Conservation (phyloP, 2,888 invertebrate species). For the Mimumesa dahlbomi region DNA sequence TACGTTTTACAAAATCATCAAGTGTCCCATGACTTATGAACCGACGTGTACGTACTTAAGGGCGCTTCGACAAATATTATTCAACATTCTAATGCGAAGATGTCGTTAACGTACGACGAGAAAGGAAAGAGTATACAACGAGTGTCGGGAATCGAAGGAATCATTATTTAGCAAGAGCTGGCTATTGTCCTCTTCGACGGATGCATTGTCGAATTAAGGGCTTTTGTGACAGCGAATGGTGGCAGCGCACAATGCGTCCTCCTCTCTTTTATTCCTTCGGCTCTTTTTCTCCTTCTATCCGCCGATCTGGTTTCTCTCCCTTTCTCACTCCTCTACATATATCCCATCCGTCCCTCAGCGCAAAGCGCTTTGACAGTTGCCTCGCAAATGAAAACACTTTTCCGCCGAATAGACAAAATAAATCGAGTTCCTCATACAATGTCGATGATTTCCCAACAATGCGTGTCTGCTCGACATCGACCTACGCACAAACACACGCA, state of each 20-base stretch:
- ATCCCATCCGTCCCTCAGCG: conserved; percentile 16
- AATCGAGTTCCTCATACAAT: conserved; percentile 66
- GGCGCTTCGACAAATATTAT: conserved; percentile 53
- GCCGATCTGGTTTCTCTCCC: conserved; percentile 8
- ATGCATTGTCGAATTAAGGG: conserved; percentile 69
- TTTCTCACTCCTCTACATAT: conserved; percentile 1
- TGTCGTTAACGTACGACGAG: conserved; percentile 18
- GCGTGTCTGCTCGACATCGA: conserved; percentile 36
- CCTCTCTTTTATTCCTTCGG: conserved; percentile 12
- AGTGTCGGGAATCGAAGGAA: conserved; percentile 58
- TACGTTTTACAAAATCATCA: too few relatives aligned
- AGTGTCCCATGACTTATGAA: too few relatives aligned
- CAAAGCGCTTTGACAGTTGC: conserved; percentile 54
- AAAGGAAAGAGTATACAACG: conserved; percentile 22
- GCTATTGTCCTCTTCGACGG: conserved; percentile 59
- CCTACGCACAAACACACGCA: conserved; percentile 54
- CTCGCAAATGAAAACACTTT: conserved; percentile 70
- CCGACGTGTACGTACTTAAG: too few relatives aligned
- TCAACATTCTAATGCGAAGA: conserved; percentile 17
- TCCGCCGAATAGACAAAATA: conserved; percentile 72
- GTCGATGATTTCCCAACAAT: conserved; percentile 67
- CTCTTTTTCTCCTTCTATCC: not conserved
- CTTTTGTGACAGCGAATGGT: conserved; percentile 65
- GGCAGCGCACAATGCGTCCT: conserved; percentile 57
- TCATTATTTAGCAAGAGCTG: conserved; percentile 62